Percentiles rank a stretch among this genome's conserved stretches.
These are phyloP conservation scores for Matsumyia berberina DNA, from an alignment of 2,888 invertebrate species.

Conservation along the genomic window DNA sequence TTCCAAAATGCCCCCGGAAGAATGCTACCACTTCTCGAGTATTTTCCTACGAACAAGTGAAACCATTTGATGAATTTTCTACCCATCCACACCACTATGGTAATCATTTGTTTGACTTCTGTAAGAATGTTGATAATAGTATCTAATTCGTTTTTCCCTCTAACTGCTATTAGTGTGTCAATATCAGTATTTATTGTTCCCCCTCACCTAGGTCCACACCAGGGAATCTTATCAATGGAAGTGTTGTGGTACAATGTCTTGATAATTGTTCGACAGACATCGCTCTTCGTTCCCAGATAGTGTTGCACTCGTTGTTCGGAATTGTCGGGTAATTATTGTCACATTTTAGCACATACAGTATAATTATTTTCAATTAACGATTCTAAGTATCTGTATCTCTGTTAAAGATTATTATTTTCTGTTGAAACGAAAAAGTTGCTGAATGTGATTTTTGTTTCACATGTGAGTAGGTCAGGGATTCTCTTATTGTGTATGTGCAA, in stretches of 20 bases:
- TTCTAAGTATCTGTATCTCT: slow-evolving; percentile 27
- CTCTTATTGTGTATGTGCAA: neutral
- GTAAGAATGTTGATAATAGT: slow-evolving; percentile 51
- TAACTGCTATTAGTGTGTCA: slow-evolving; percentile 54
- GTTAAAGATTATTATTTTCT: neutral
- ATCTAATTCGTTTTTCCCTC: slow-evolving; percentile 45
- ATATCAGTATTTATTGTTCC: slow-evolving; percentile 24
- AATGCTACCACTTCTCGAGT: slow-evolving; percentile 12
- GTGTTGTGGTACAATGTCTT: slow-evolving; percentile 36
- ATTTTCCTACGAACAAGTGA: neutral
- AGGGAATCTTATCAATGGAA: slow-evolving; percentile 46
- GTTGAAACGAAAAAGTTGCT: neutral
- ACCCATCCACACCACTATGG: slow-evolving; percentile 39
- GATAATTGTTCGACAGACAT: slow-evolving; percentile 36
- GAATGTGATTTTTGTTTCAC: neutral
- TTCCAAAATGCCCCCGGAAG: neutral
- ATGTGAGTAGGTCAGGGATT: slow-evolving; percentile 24
- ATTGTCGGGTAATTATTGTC: slow-evolving; percentile 53
- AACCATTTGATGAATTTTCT: neutral
- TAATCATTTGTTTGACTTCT: slow-evolving; percentile 62
- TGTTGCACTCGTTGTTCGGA: slow-evolving; percentile 45
- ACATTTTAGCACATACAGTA: slow-evolving; percentile 38
- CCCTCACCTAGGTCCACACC: neutral
- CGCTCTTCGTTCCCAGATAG: slow-evolving; percentile 35
- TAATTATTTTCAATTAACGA: slow-evolving; percentile 54